Base-by-base conservation (phyloP, 2,797 vertebrate species). In the Phoeniculus purpureus region DNA sequence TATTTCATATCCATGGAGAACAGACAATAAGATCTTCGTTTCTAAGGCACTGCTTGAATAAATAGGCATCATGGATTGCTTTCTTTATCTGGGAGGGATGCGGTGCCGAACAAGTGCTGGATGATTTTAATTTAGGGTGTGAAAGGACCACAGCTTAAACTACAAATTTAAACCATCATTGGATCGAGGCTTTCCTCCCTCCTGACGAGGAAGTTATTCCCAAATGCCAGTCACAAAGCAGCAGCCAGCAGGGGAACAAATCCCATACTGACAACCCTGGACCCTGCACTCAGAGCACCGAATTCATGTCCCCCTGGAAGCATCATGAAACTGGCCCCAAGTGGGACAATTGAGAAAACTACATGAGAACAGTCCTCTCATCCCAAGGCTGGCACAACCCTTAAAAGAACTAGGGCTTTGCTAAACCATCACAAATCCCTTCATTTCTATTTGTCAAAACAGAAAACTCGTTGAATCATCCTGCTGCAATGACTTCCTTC, bases 21-120 rank as follows among this genome's bases (percentile, higher is more conserved):
- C 4, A 85, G 68, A 71, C 71, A 84, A 83, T 58, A 81, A 84
- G 71, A 45, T 72, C 91, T 83, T 80, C 1, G 40, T 90, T 95
- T 94, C 72, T 67, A 78, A 92, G 58, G 47, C 66, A 77, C 17
- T 0, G 1, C 86, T 82, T 76, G 68, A 90, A 73, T 90, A 78
- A 92, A 79, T 27, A 71, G 65, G 67, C 51, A 62, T 51, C 6
- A 1, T 19, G 59, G 58, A 52, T 58, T 74, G 52, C 40, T 89
- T 92, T 32, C 37, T 37, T 80, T 72, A 50, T 74, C 23, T 23
- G 6, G 26, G 37, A 19, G 45, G 58, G 12, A 80, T 87, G 58
- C 58, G 29, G 48, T 48, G 59, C 58, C 73, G 59, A 70, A 81
- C 62, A 51, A 81, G 40, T 14, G n/a, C 25, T 21, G 62, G 22